Conservation (phyloP, 2,113 vertebrate species). For the Lynx canadensis region DNA sequence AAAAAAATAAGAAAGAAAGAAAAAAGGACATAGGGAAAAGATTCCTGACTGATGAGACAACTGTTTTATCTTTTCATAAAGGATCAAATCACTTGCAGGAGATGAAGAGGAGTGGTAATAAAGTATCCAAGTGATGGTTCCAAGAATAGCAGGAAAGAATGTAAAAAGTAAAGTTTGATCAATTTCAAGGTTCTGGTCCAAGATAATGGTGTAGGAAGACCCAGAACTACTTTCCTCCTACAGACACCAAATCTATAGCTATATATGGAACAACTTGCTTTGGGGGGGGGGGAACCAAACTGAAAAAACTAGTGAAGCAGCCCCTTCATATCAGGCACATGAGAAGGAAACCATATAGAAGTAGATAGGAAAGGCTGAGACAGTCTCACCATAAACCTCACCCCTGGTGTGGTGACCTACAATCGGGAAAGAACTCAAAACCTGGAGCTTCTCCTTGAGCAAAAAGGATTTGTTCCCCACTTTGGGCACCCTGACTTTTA, state of each 20-base stretch:
- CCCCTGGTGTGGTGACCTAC: background rate
- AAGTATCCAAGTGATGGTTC: background rate
- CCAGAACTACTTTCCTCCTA: background rate
- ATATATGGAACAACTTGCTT: background rate
- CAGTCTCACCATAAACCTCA: background rate
- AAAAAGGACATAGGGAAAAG: background rate
- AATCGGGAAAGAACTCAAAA: background rate
- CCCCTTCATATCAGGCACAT: background rate
- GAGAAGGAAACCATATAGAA: background rate
- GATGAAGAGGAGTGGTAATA: background rate
- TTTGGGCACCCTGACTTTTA: background rate
- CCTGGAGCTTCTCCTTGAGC: background rate
- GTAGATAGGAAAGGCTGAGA: background rate
- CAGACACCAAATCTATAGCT: background rate
- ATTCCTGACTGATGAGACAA: background rate
- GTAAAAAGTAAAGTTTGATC: background rate
- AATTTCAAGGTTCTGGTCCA: background rate
- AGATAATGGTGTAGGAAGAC: background rate
- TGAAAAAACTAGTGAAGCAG: background rate
- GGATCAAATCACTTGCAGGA: background rate
- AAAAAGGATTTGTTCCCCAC: background rate
- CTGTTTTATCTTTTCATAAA: conserved; percentile 16
- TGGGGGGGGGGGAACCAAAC: background rate
- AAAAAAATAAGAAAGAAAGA: no score
- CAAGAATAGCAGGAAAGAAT: background rate